A percentile compares a stretch with the other conserved stretches of the same genome.
Conservation (phyloP, 1,140 invertebrate genomes). For the Pararge aegeria region DNA sequence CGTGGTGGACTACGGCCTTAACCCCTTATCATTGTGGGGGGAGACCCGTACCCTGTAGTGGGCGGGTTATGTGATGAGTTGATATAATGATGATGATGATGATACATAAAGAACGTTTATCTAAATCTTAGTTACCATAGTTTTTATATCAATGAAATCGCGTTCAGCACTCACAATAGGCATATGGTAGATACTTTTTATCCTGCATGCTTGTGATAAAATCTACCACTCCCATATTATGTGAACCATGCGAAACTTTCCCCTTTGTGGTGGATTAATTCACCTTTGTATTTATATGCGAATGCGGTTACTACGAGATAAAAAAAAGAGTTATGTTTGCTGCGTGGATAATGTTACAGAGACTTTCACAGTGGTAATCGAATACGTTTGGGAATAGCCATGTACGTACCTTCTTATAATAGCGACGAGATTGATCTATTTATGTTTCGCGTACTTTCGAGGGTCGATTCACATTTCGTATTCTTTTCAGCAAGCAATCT, state of each 20-base stretch:
- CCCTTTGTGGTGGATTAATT: slow-evolving; percentile 43
- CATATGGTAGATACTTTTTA: slow-evolving; percentile 7
- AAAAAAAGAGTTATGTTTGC: slow-evolving; percentile 25
- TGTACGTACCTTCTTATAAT: slow-evolving; percentile 3
- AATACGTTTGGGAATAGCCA: slow-evolving; percentile 33
- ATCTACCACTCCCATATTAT: slow-evolving; percentile 16
- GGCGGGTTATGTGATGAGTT: too few species aligned
- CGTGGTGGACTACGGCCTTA: too few species aligned
- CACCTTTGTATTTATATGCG: slow-evolving; percentile 38
- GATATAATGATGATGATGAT: too few species aligned
- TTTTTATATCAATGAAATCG: not conserved
- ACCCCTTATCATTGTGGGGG: too few species aligned
- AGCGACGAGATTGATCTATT: not conserved
- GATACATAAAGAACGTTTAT: too few species aligned
- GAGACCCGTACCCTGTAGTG: too few species aligned
- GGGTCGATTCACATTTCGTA: not conserved
- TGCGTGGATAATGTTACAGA: slow-evolving; percentile 32
- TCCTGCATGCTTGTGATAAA: slow-evolving; percentile 9
- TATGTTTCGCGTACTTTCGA: slow-evolving; percentile 3
- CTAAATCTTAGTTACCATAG: not conserved
- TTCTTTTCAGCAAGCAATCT: not conserved
- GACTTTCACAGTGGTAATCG: slow-evolving; percentile 32
- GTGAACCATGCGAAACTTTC: slow-evolving; percentile 37
- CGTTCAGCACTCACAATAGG: not conserved
- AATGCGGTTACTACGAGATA: slow-evolving; percentile 27